Base-by-base conservation (phyloP, 1,140 invertebrate genomes). In the Lethrus apterus region DNA sequence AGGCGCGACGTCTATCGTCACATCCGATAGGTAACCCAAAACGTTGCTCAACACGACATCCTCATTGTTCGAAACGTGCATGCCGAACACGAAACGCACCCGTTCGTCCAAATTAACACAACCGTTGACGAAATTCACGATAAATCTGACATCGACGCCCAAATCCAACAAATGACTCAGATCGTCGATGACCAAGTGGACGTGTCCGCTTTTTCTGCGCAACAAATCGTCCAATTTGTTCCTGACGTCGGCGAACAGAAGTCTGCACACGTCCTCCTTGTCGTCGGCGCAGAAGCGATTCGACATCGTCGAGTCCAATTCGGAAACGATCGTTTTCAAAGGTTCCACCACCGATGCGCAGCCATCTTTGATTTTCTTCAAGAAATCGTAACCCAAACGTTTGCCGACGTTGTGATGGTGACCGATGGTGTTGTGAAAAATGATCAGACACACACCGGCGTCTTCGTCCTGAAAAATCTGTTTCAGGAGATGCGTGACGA, bases 361-460 rank as follows among this genome's bases (percentile, higher is more conserved):
- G 1, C 68, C 73, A 40, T 72, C 65, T 11, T 77, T 72, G 42
- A 74, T 62, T 51, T 76, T 63, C 43, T 73, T 70, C 21, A 73
- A 70, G 17, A 84, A 65, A 63, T 84, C 82, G 55, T 83, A 83
- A 18, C 81, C 81, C 55, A 85, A 68, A 58, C 81, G 79, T 58
- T 80, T 75, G n/a, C 81, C 79, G 40, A 84, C 71, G 64, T 77
- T 80, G 38, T 83, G 76, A 56, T 84, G 86, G 59, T 86, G 83
- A 17, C 73, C 68, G 35, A 83, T 70, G 3, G 78, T 78, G 51
- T 84, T 82, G 53, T 86, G 83, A 50, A 81, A 73, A 40, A 77
- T 74, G 44, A 84, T 68, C 13, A 86, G 64, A 56, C 81, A 71
- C 1, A 81, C 67, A 36, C 71, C 69, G 54, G 65, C 66, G 58